phyloP scores from a whole-genome alignment of 2,113 vertebrate genomes.

The Takifugu bimaculatus region DNA sequence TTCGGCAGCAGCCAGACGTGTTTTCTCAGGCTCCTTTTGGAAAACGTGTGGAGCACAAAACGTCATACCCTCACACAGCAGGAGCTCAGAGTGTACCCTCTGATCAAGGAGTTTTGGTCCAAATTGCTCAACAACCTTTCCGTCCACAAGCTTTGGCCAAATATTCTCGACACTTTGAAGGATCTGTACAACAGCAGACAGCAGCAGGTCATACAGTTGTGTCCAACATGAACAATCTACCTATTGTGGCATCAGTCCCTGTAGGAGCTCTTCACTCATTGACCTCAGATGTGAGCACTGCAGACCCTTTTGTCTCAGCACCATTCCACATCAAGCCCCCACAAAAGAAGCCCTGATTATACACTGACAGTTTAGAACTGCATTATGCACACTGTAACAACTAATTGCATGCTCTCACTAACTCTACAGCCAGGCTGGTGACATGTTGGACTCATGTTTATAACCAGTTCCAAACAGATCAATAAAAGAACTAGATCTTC shows the following conservation, averaged over 20 bases:
- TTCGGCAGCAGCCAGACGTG: conserved; percentile 78
- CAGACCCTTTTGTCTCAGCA: conserved; percentile 88
- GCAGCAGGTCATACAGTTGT: conserved; percentile 79
- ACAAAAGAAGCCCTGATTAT: conserved; percentile 85
- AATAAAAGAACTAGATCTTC: too few relatives aligned
- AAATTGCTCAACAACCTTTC: conserved; percentile 77
- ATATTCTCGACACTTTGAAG: conserved; percentile 94
- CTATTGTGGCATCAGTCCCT: conserved; percentile 73
- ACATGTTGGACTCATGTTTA: not conserved
- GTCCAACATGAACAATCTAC: conserved; percentile 76
- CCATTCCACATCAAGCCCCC: conserved; percentile 89
- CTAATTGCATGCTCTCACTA: conserved; percentile 7
- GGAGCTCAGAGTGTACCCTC: conserved; percentile 37
- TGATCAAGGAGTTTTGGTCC: conserved; percentile 70
- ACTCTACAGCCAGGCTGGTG: conserved; percentile 38
- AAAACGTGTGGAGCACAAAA: conserved; percentile 62
- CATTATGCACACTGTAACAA: conserved; percentile 43
- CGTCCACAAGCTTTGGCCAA: conserved; percentile 86
- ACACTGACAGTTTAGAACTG: not conserved
- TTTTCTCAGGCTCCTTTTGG: conserved; percentile 93
- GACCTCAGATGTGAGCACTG: conserved; percentile 77
- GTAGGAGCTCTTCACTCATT: conserved; percentile 76
- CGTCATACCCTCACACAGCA: conserved; percentile 16
- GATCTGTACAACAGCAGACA: conserved; percentile 72
- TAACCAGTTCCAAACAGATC: too few relatives aligned